Conservation (phyloP, 2,797 vertebrate genomes). For the Rhinogobio ventralis region DNA sequence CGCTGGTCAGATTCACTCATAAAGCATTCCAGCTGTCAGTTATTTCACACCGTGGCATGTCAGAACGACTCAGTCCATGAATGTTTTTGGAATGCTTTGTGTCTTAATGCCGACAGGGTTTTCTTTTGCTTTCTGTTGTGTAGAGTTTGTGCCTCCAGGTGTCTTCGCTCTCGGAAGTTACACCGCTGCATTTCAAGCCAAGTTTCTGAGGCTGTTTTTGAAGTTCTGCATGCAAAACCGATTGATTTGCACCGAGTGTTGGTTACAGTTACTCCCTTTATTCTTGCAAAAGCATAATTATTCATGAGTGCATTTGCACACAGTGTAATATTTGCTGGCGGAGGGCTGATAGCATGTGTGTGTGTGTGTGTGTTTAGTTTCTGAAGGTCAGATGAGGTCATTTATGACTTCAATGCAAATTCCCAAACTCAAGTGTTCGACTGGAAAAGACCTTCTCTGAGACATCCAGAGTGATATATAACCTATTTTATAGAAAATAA, state of each 20-base stretch:
- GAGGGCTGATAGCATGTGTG: not conserved
- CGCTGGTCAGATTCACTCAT: not conserved
- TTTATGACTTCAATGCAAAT: not conserved
- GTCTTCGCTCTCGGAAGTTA: not conserved
- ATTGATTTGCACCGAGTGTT: not conserved
- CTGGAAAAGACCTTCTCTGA: not conserved
- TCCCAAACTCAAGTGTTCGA: not conserved
- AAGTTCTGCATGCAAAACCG: not conserved
- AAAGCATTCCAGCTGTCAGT: slow-evolving; percentile 3
- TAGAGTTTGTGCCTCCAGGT: not conserved
- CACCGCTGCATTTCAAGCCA: not conserved
- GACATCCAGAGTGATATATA: not conserved
- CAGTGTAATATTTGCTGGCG: no score
- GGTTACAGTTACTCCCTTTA: not conserved
- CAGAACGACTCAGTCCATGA: not conserved
- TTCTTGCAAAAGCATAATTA: not conserved
- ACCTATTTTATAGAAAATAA: not conserved
- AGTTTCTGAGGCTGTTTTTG: not conserved
- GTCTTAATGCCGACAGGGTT: slow-evolving; percentile 37
- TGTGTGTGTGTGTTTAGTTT: not conserved
- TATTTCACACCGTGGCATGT: slow-evolving; percentile 45
- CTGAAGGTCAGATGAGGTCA: not conserved
- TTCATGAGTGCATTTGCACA: not conserved
- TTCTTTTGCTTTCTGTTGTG: slow-evolving; percentile 17
- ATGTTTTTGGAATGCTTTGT: slow-evolving; percentile 45